Conservation (phyloP, 2,113 vertebrate species). For the Bothrops jararaca region DNA sequence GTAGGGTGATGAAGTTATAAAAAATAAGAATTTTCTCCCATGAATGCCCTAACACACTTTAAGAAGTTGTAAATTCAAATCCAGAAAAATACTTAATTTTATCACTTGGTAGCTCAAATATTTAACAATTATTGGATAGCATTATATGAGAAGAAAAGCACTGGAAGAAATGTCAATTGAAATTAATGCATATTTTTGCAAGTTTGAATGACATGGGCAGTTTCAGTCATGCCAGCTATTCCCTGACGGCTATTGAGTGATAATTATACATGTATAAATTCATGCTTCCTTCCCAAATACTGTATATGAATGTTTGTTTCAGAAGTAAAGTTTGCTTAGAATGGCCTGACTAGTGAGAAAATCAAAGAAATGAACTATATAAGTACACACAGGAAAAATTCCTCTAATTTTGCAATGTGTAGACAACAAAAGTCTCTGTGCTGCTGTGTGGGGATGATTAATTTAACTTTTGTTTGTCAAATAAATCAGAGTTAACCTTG, state of each 20-base stretch:
- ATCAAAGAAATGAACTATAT: not conserved
- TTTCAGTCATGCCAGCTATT: not conserved
- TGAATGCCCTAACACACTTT: too few species aligned
- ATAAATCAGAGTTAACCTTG: too few species aligned
- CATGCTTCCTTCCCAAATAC: not conserved
- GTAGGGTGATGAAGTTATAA: not conserved
- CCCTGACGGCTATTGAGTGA: not conserved
- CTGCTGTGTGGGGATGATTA: not conserved
- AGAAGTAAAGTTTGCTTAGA: not conserved
- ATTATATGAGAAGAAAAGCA: not conserved
- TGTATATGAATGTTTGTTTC: not conserved
- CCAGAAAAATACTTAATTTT: too few species aligned
- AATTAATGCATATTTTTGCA: not conserved
- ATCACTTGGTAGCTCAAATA: not conserved
- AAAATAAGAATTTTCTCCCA: not conserved
- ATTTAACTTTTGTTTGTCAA: too few species aligned
- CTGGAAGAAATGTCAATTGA: not conserved
- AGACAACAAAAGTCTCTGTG: not conserved
- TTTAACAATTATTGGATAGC: not conserved
- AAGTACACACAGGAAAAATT: not conserved
- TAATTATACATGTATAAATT: not conserved
- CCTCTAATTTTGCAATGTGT: not conserved
- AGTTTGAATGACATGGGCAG: not conserved
- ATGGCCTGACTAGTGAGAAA: not conserved
- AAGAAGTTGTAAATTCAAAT: not conserved